Evolutionary conservation across 2,113 vertebrate genomes (phyloP), one percentile per base, ranked within the genome.

Genomic region (Myotis lucifugus): DNA sequence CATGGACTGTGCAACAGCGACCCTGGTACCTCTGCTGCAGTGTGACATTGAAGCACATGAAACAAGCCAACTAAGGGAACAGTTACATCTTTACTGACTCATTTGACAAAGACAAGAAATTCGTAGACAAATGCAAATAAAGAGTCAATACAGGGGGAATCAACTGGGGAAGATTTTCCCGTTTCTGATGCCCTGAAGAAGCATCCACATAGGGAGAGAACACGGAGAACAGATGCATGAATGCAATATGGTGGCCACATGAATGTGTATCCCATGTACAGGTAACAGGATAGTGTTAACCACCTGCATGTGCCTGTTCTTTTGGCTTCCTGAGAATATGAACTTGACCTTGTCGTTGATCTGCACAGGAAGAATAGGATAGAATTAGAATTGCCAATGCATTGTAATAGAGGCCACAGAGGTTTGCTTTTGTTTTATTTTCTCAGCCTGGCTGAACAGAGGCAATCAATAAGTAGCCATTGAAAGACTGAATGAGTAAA

Each of bases 31-130:
- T 89, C 69, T 54, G 59, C 12, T 90, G 64, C 40, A 13, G 46
- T 15, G 3, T 12, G 15, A 64, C n/a, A 78, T 1, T 52, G 70
- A 67, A 93, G 82, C 59, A 76, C 37, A 61, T 11, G 56, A 74
- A 37, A 64, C 56, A 85, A 94, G 32, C 74, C 83, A 88, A 84
- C 46, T 67, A 85, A 91, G 56, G 67, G 50, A 37, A 82, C 12
- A 56, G 56, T 85, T 85, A 34, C 37, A n/a, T 72, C 59, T 86
- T 83, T 72, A n/a, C 27, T 89, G 11, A 85, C 37, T 91, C 27
- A 85, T 66, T 81, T 70, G 88, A 91, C 79, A 86, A 54, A 70
- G 32, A 73, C 2, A 72, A 77, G 14, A 91, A 88, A 76, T 90
- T 61, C 10, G 82, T 18, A 48, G 40, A 8, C 29, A 78, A 91